Base-by-base conservation (phyloP, 2,797 vertebrate genomes). In the Spinibarbus caldwelli region DNA sequence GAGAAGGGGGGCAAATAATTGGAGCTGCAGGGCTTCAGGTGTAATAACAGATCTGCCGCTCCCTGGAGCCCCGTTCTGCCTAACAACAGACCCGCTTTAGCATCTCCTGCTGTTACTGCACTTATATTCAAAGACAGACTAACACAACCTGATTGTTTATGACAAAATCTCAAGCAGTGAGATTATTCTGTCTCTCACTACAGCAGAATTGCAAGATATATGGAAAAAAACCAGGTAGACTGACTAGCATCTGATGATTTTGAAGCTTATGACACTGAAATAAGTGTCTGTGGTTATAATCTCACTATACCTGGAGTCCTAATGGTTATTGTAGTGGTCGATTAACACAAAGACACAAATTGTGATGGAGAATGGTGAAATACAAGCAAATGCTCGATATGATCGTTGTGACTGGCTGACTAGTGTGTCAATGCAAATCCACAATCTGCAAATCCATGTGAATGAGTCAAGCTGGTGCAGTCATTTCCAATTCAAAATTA, bases 1-100 rank as follows among this genome's bases (percentile, higher is more conserved):
- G 54, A 54, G 38, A 52, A 52, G 70, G 59, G 71, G 67, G 77
- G 62, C 64, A 80, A 80, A 80, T 86, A 80, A 86, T 85, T 86
- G 81, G 57, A 84, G 86, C 68, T 78, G 84, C 43, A 84, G 72
- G 73, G 72, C 78, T 62, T 73, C 77, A 78, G 70, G 64, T 52
- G 62, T 80, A 79, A 76, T 75, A 76, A 83, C 80, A 62, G 71
- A 89, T 41, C 9, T 64, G 71, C 54, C n/a, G 31, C 54, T 85
- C 86, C 79, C 76, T 6, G 15, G 83, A 84, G 86, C 85, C 57
- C 7, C 64, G 71, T 49, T 78, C 80, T 80, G 70, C 83, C 75
- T 72, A 80, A 85, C 52, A 85, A 68, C 62, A 72, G 9, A 41
- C 43, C 41, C 5, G 10, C 43, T 82, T 67, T 41, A 73, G 15